These are phyloP conservation scores for Siniperca knerii DNA, from an alignment of 2,113 vertebrate species.

Conservation along the genomic window DNA sequence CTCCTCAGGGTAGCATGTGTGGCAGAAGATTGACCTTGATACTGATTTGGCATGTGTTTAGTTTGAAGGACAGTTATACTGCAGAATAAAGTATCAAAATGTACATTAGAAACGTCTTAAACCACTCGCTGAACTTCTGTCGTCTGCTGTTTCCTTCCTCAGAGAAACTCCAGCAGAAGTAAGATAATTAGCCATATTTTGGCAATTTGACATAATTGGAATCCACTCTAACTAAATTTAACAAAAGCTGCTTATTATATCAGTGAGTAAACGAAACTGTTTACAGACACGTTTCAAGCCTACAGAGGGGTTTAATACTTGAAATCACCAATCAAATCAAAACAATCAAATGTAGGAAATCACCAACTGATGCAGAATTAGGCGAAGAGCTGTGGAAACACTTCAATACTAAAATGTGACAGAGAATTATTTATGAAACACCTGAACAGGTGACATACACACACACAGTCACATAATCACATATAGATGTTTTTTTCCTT, in stretches of 20 bases:
- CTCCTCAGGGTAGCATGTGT: neutral
- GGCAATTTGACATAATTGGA: neutral
- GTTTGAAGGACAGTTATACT: neutral
- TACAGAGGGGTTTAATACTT: neutral
- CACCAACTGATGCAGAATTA: neutral
- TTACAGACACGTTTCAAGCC: neutral
- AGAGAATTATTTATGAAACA: neutral
- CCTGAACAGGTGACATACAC: constrained; percentile 3
- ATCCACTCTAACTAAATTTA: neutral
- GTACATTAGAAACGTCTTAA: neutral
- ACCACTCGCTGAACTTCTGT: no score
- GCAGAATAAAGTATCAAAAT: neutral
- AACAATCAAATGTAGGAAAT: constrained; percentile 29
- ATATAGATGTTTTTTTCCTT: neutral
- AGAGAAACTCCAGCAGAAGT: neutral
- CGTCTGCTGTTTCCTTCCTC: neutral
- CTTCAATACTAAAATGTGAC: neutral
- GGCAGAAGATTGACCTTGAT: neutral
- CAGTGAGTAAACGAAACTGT: neutral
- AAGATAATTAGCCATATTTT: neutral
- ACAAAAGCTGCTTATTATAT: neutral
- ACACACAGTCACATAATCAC: neutral
- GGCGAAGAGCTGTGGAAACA: rapidly evolving
- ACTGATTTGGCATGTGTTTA: neutral
- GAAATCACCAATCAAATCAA: neutral